These are phyloP conservation scores for Caradrina kadenii DNA, from an alignment of 2,888 invertebrate genomes.

Conservation along the genomic window DNA sequence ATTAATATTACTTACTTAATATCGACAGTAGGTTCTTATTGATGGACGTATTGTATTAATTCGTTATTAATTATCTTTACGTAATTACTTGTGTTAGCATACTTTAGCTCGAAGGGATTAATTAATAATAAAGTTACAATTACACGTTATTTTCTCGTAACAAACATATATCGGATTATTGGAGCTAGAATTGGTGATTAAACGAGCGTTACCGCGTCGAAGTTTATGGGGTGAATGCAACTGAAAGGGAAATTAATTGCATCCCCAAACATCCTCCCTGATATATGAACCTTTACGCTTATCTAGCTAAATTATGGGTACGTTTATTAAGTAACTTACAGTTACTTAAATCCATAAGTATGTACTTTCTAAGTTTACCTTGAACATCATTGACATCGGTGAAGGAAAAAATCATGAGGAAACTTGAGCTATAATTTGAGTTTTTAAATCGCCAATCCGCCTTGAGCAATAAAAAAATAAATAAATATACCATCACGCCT, in stretches of 20 bases:
- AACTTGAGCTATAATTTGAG: too few species aligned
- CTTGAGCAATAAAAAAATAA: too few species aligned
- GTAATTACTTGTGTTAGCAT: slow-evolving; percentile 12
- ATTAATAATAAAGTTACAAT: slow-evolving; percentile 3
- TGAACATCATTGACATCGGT: too few species aligned
- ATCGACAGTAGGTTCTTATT: slow-evolving; percentile 5
- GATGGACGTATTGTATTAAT: slow-evolving; percentile 22
- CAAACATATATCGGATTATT: neutral
- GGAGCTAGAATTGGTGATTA: slow-evolving; percentile 21
- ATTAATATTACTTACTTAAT: slow-evolving; percentile 23
- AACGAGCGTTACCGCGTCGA: slow-evolving; percentile 17
- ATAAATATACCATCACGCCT: too few species aligned
- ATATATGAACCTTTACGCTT: slow-evolving; percentile 28
- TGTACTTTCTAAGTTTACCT: too few species aligned
- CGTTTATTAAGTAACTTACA: slow-evolving; percentile 2
- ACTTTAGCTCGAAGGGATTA: neutral
- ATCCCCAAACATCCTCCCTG: slow-evolving; percentile 35
- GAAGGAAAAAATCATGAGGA: too few species aligned
- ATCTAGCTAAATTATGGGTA: slow-evolving; percentile 30
- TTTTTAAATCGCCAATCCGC: too few species aligned
- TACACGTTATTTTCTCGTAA: neutral
- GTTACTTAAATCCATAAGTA: neutral
- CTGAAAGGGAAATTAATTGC: slow-evolving; percentile 43
- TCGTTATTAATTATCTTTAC: slow-evolving; percentile 36
- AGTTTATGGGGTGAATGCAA: slow-evolving; percentile 49